These are phyloP conservation scores for Macrostomum lignano DNA, from an alignment of 1,140 invertebrate genomes.

Conservation along the genomic window DNA sequence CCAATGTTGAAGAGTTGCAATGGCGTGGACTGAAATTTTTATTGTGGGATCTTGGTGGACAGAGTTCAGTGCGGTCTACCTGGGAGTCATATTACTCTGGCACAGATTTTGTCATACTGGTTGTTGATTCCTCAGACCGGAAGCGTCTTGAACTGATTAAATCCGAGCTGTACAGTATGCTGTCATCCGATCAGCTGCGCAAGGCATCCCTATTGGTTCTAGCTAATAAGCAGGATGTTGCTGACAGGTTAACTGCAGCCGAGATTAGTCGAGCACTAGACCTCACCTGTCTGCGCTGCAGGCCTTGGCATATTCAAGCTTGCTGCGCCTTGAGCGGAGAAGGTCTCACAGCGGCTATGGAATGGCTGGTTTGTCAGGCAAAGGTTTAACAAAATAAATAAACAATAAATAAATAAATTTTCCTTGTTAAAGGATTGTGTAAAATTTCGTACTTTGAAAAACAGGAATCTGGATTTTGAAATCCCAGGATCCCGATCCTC, in stretches of 20 bases:
- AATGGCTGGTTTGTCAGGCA: too few relatives aligned
- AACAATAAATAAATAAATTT: too few relatives aligned
- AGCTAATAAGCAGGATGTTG: constrained; percentile 87
- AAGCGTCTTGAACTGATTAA: constrained; percentile 60
- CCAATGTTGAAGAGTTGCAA: constrained; percentile 87
- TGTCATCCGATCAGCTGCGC: constrained; percentile 64
- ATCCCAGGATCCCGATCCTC: too few relatives aligned
- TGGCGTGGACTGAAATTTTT: constrained; percentile 90
- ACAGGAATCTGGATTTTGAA: too few relatives aligned
- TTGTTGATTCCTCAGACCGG: constrained; percentile 77
- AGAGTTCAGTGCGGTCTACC: constrained; percentile 63
- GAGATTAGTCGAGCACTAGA: constrained; percentile 81
- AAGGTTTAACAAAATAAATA: too few relatives aligned
- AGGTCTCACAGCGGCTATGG: too few relatives aligned
- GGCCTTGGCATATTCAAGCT: too few relatives aligned
- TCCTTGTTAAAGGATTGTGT: too few relatives aligned
- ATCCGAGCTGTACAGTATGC: constrained; percentile 71
- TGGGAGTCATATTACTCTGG: constrained; percentile 97
- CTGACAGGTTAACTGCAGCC: constrained; percentile 72
- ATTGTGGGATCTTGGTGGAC: constrained; percentile 82
- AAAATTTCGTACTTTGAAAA: too few relatives aligned
- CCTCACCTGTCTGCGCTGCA: too few relatives aligned
- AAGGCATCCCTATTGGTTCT: constrained; percentile 75
- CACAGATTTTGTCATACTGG: constrained; percentile 82
- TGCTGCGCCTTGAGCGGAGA: too few relatives aligned